A percentile compares a stretch with the other conserved stretches of the same genome.
Evolutionary conservation across 2,888 invertebrate genomes (phyloP).

Genomic region (Cheilosia grossa): DNA sequence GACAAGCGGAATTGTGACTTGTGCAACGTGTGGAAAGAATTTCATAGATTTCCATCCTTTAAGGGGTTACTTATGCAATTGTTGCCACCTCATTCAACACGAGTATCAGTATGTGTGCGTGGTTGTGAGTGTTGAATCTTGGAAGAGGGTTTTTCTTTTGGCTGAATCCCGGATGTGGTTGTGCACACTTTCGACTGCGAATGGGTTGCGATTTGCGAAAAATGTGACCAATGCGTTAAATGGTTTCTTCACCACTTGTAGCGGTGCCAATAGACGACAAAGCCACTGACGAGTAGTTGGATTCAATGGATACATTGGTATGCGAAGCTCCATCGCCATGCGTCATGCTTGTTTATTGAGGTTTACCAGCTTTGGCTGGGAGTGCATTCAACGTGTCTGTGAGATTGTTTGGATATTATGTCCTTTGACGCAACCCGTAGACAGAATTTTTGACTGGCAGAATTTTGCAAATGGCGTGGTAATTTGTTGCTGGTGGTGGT

Average conservation of each 20-base stretch:
- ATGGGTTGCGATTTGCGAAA: neutral
- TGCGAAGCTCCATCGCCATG: neutral
- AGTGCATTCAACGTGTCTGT: neutral
- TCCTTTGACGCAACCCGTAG: slow-evolving; percentile 5
- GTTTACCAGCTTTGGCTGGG: slow-evolving; percentile 3
- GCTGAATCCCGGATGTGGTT: slow-evolving; percentile 20
- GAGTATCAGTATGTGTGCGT: neutral
- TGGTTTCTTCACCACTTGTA: slow-evolving; percentile 5
- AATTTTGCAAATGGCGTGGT: neutral
- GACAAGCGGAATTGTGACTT: slow-evolving; percentile 57
- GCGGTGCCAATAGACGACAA: slow-evolving; percentile 13
- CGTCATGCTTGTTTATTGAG: slow-evolving; percentile 24
- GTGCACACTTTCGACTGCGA: neutral
- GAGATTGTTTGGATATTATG: neutral
- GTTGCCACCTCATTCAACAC: slow-evolving; percentile 20
- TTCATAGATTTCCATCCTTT: slow-evolving; percentile 57
- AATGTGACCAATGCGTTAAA: slow-evolving; percentile 25
- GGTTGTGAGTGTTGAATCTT: neutral
- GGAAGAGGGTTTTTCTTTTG: no score
- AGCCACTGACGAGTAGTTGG: neutral
- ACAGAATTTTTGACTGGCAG: neutral
- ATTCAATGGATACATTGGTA: slow-evolving; percentile 4
- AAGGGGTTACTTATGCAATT: slow-evolving; percentile 38
- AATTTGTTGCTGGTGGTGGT: neutral
- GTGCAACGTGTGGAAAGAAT: slow-evolving; percentile 66